Base-by-base conservation (phyloP, 2,797 vertebrate species). In the Falco biarmicus region DNA sequence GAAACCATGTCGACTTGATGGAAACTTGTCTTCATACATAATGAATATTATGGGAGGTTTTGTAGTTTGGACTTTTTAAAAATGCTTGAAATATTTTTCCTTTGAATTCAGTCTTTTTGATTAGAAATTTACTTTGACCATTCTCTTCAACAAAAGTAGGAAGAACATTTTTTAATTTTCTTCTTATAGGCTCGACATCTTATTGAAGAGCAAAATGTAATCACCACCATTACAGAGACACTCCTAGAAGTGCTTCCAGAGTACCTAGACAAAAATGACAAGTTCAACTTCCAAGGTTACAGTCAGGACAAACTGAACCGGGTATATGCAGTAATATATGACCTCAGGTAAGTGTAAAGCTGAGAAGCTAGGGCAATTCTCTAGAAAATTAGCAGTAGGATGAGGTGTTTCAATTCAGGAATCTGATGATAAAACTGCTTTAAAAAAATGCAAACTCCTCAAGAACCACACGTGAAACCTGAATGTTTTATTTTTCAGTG, bases 271-370 rank as follows among this genome's bases (percentile, higher is more conserved):
- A 98, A 97, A 95, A 99, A 98, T 94, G 98, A 98, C 93, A 99
- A 99, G 91, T 99, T 99, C 96, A 99, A 99, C 97, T 99, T 99
- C 97, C 99, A 99, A 79, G 99, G 99, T 57, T 99, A 99, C 97
- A 99, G 99, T 98, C 99, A 99, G 11, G 99, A 99, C 90, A 99
- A 99, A 97, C 95, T 99, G 95, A 97, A 97, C 87, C 98, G 99
- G 87, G 99, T 99, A 34, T 99, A 99, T 96, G 98, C 99, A 92
- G 98, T 99, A 96, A 99, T 99, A 98, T 98, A 98, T 94, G 99
- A 99, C 97, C 99, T 99, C 97, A 99, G 99, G 99, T 99, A 96
- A 95, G 98, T 97, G 53, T 66, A 20, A 65, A 69, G 48, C 34
- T 94, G 53, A 89, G 51, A 60, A 70, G 18, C 29, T 56, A 11